Evolutionary conservation across 2,113 vertebrate species (phyloP).

Genomic region (Engraulis encrasicolus): DNA sequence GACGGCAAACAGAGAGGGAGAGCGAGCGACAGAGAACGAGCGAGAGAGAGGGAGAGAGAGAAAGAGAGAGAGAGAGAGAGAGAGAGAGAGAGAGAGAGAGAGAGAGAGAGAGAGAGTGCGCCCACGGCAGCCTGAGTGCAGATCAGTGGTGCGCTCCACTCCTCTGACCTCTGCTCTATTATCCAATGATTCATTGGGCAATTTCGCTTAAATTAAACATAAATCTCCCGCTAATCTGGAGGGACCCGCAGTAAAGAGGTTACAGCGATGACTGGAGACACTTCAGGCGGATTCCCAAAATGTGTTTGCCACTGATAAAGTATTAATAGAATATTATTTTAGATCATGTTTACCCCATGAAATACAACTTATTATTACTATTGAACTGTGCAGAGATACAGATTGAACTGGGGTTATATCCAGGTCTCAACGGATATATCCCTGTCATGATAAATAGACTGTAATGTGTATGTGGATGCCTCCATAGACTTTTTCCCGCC

Average conservation of each 20-base stretch:
- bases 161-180: constrained; percentile 12
- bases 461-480: not conserved
- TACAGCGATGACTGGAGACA: not conserved
- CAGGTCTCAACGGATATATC: not conserved
- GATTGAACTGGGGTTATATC: constrained; percentile 1
- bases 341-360: constrained; percentile 1
- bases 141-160: not conserved
- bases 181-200: constrained; percentile 18
- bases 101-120: no score
- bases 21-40: no score
- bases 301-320: constrained; percentile 13
- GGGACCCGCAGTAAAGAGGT: not conserved
- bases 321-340: constrained; percentile 1
- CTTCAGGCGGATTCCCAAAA: constrained; percentile 1
- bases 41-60: no score
- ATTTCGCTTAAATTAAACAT: constrained; percentile 17
- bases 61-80: no score
- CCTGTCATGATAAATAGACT: not conserved
- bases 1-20: no score
- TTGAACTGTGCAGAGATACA: not conserved
- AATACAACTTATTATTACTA: not conserved
- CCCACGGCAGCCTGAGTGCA: not conserved
- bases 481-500: no score
- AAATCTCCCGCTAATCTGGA: constrained; percentile 7
- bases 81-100: no score